phyloP scores from a whole-genome alignment of 2,888 invertebrate species.

The Slavum lentiscoides region DNA sequence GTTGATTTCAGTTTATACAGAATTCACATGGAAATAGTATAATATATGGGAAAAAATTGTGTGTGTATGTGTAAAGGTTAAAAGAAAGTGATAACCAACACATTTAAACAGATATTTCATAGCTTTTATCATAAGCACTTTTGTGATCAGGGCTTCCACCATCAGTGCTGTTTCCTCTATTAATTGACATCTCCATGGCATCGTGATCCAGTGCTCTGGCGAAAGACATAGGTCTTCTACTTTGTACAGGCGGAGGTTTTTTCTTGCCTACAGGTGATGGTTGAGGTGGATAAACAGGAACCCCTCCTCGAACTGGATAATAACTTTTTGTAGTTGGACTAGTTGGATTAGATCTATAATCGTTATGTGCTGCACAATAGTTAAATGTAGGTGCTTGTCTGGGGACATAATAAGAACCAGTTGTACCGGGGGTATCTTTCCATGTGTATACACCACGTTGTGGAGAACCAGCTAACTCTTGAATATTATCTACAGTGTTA shows the following conservation, averaged over 20 bases:
- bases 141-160: conserved; percentile 79
- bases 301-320: conserved; percentile 68
- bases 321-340: conserved; percentile 69
- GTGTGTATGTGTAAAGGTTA: conserved; percentile 26
- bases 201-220: conserved; percentile 71
- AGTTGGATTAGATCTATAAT: conserved; percentile 74
- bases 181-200: conserved; percentile 76
- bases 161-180: conserved; percentile 60
- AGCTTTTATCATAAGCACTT: conserved; percentile 92
- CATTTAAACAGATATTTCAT: conserved; percentile 90
- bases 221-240: conserved; percentile 79
- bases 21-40: conserved; percentile 34
- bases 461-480: conserved; percentile 85
- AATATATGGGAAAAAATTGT: conserved; percentile 9
- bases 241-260: conserved; percentile 50
- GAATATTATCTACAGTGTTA: conserved; percentile 82
- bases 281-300: conserved; percentile 70
- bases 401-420: conserved; percentile 60
- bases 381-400: conserved; percentile 58
- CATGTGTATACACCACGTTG: conserved; percentile 80
- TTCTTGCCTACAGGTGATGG: conserved; percentile 55
- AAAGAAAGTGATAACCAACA: conserved; percentile 38
- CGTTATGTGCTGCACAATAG: conserved; percentile 60
- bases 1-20: conserved; percentile 38
- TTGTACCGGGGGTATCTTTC: conserved; percentile 70